Conservation (phyloP, 2,797 vertebrate species). For the Aplochiton taeniatus region DNA sequence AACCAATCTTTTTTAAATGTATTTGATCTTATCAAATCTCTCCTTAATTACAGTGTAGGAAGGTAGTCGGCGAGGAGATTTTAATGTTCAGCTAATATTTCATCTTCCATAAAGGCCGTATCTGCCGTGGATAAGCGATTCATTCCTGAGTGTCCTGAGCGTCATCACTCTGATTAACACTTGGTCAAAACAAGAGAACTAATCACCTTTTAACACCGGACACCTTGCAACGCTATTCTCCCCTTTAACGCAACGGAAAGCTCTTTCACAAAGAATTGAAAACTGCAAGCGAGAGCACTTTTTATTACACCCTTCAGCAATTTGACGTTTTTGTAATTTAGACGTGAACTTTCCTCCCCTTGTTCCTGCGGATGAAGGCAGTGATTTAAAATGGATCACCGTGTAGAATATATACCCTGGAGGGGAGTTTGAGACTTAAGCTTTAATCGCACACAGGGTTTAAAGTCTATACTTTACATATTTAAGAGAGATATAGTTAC, state of each 20-base stretch:
- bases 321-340: constrained; percentile 58
- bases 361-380: constrained; percentile 67
- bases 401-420: constrained; percentile 67
- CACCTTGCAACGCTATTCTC: constrained; percentile 62
- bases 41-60: constrained; percentile 50
- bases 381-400: constrained; percentile 73
- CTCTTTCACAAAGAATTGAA: constrained; percentile 54
- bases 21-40: constrained; percentile 59
- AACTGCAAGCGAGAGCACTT: constrained; percentile 40
- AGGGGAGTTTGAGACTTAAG: constrained; percentile 63
- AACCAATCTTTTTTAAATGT: neutral
- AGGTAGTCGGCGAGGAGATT: constrained; percentile 35
- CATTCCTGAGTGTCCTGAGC: constrained; percentile 55
- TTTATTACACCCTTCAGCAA: constrained; percentile 59
- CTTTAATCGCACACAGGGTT: constrained; percentile 67
- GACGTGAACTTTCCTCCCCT: constrained; percentile 68
- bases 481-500: constrained; percentile 75
- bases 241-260: constrained; percentile 51
- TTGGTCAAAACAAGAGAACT: constrained; percentile 64
- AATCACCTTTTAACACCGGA: constrained; percentile 78
- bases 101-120: constrained; percentile 60
- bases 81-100: constrained; percentile 51
- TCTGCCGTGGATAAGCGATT: constrained; percentile 62
- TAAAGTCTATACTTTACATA: constrained; percentile 79
- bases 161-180: constrained; percentile 66